Evolutionary conservation across 2,888 invertebrate genomes (phyloP).

Genomic region (Thera obeliscata): DNA sequence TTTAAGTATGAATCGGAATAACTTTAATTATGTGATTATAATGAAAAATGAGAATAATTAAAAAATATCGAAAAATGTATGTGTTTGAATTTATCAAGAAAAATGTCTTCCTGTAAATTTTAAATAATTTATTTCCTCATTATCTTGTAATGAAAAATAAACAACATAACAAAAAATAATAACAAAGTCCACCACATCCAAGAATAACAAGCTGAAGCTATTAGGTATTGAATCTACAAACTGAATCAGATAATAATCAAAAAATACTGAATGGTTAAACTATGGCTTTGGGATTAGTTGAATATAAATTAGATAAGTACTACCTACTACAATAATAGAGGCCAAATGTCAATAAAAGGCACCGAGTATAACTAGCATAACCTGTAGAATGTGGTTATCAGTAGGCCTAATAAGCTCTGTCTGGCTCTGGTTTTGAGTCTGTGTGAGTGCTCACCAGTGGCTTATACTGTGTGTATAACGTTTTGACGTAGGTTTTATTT

Average conservation of each 20-base stretch:
- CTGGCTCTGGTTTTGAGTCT: too few relatives aligned
- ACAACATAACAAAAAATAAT: slow-evolving; percentile 16
- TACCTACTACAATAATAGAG: slow-evolving; percentile 1
- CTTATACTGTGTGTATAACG: too few relatives aligned
- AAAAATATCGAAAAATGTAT: slow-evolving; percentile 69
- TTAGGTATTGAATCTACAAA: slow-evolving; percentile 11
- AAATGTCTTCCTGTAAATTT: not conserved
- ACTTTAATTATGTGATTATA: slow-evolving; percentile 84
- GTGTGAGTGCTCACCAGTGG: too few relatives aligned
- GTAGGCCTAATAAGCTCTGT: too few relatives aligned
- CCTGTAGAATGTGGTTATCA: not conserved
- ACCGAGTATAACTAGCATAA: not conserved
- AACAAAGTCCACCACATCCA: slow-evolving; percentile 1
- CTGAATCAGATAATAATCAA: not conserved
- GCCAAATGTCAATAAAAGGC: slow-evolving; percentile 1
- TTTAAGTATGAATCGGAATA: slow-evolving; percentile 82
- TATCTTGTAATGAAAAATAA: not conserved
- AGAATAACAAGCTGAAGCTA: slow-evolving; percentile 3
- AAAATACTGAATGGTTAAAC: slow-evolving; percentile 16
- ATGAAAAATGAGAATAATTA: slow-evolving; percentile 81
- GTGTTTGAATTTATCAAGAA: slow-evolving; percentile 38
- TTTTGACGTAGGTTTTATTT: too few relatives aligned
- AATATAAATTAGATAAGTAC: slow-evolving; percentile 2
- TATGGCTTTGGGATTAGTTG: slow-evolving; percentile 13
- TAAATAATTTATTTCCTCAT: slow-evolving; percentile 15